These are phyloP conservation scores for Lasioglossum malachurum DNA, from an alignment of 2,888 invertebrate genomes.

Conservation along the genomic window DNA sequence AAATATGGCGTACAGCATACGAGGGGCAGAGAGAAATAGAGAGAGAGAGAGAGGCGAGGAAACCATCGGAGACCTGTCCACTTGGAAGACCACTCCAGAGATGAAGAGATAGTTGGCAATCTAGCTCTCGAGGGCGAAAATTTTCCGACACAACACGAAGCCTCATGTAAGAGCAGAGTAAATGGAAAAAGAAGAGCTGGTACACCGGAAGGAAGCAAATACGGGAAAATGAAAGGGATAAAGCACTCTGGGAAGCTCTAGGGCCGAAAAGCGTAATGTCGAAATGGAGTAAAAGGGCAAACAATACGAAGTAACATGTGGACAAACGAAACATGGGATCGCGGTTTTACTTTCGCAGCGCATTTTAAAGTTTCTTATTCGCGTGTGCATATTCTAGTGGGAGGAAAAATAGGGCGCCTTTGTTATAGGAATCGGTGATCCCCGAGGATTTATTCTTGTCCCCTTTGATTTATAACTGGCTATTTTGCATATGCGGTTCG, in stretches of 20 bases:
- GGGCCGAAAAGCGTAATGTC: neutral
- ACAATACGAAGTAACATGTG: neutral
- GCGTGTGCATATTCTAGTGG: neutral
- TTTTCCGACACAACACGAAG: slow-evolving; percentile 20
- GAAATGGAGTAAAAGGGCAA: neutral
- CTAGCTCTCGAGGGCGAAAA: slow-evolving; percentile 32
- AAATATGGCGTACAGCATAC: slow-evolving; percentile 22
- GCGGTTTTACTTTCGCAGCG: neutral
- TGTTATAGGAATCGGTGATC: neutral
- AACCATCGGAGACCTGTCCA: slow-evolving; percentile 42
- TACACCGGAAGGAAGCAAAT: slow-evolving; percentile 12
- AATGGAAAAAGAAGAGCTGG: neutral
- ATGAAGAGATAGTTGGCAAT: slow-evolving; percentile 45
- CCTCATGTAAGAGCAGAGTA: neutral
- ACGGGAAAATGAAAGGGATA: slow-evolving; percentile 9
- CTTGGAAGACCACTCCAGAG: slow-evolving; percentile 40
- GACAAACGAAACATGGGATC: neutral
- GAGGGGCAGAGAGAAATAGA: neutral
- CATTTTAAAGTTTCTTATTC: neutral
- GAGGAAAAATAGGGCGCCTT: neutral
- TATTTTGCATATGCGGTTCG: neutral
- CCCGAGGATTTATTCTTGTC: neutral
- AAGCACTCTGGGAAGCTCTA: neutral
- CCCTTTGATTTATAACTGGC: neutral
- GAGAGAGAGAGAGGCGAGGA: slow-evolving; percentile 5